Evolutionary conservation across 2,113 vertebrate genomes (phyloP), one percentile per base, ranked within the genome.

Genomic region (Platysternon megacephalum): DNA sequence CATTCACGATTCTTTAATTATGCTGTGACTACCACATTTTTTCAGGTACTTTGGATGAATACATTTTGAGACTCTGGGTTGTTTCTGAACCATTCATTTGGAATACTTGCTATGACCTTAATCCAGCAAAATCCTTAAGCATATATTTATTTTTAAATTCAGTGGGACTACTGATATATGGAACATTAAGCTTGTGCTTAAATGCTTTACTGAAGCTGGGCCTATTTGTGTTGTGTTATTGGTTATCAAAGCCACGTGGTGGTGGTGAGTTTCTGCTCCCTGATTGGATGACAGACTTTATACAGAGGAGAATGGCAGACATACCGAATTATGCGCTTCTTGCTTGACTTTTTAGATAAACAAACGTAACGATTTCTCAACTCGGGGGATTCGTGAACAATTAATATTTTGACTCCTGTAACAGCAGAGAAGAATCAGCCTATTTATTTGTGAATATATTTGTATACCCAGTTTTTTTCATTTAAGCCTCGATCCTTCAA

Each of bases 141-240:
- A 19, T 4, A 17, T 19, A 0, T 0, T 10, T 3, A 24, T 51
- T 44, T 24, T 52, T 16, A 0, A n/a, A 4, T 1, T 13, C 3
- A 12, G 19, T 1, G 2, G 8, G 26, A 2, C 13, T 2, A 0
- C 12, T 2, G 68, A 46, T 9, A 1, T 2, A 6, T 26, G 42
- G 26, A 48, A 28, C 28, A 17, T 51, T 19, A 35, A 35, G 78
- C 48, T 35, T 51, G 78, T 6, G 32, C 9, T 49, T 79, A 76
- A 85, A 5, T 8, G 58, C 74, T 11, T 35, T 35, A 72, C 48
- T 52, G 80, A 68, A 44, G 28, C 84, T 5, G 7, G n/a, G 68
- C 22, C 85, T 19, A n/a, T 46, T 1, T 42, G 84, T 52, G 2
- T 5, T 13, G 35, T 1, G 9, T 22, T 72, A 8, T 72, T 72